Evolutionary conservation across 2,888 invertebrate genomes (phyloP).

Genomic region (Toxonevra muliebris): DNA sequence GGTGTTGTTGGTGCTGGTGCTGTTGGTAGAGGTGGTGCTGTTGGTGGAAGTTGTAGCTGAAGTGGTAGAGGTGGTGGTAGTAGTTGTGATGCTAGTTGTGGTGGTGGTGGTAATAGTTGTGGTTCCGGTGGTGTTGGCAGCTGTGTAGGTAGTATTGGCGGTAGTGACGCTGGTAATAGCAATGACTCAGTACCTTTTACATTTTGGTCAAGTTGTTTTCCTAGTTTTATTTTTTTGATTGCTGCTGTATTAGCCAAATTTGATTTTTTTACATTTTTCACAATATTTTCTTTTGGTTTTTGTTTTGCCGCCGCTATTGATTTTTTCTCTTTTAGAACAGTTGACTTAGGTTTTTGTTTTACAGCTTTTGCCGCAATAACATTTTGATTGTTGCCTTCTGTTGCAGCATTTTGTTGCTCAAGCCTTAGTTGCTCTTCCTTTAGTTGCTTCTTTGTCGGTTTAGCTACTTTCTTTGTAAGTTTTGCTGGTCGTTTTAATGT

Average conservation of each 20-base stretch:
- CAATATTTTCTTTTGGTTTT: conserved; percentile 3
- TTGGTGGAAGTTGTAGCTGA: not conserved
- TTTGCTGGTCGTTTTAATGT: conserved; percentile 22
- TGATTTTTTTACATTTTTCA: not conserved
- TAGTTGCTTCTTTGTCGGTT: conserved; percentile 13
- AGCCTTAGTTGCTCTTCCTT: conserved; percentile 1
- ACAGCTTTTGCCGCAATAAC: too few species aligned
- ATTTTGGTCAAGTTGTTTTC: not conserved
- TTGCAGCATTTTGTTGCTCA: conserved; percentile 20
- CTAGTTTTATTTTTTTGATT: too few species aligned
- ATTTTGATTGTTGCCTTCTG: too few species aligned
- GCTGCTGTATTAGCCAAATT: not conserved
- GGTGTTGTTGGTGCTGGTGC: conserved; percentile 13
- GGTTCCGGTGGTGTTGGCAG: not conserved
- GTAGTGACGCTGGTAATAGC: not conserved
- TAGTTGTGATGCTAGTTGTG: not conserved
- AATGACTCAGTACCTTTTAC: not conserved
- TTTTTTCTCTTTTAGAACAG: too few species aligned
- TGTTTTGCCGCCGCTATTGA: conserved; percentile 5
- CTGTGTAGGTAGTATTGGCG: not conserved
- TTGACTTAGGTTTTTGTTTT: too few species aligned
- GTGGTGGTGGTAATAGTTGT: too few species aligned
- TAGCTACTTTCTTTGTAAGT: conserved; percentile 21
- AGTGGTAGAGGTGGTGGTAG: not conserved
- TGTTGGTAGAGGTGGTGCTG: conserved; percentile 23